Evolutionary conservation across 1,140 invertebrate genomes (phyloP), one percentile per base, ranked within the genome.

Genomic region (Pogonus chalceus): DNA sequence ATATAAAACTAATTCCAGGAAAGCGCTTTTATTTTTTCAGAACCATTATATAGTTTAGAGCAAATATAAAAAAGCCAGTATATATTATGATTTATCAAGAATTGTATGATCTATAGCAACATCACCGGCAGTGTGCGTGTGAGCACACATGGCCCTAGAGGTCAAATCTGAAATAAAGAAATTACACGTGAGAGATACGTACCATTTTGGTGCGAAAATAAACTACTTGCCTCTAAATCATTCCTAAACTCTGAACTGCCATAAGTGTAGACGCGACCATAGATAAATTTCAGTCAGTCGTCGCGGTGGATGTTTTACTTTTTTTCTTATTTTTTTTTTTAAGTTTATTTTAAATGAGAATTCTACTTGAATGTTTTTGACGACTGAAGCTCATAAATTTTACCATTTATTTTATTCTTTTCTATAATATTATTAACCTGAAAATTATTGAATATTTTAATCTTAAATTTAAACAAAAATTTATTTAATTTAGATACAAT

Each of bases 241-340:
- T 43, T 18, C 37, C 18, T 43, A 43, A 43, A 43, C 37, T 43
- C 37, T 43, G 37, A 43, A 43, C 37, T 43, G 37, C 37, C 37
- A 43, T 43, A 43, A 43, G 7, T 43, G 18, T 9, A 16, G 18
- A 9, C 37, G 7, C 37, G 37, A 43, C 37, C 37, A 43, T 16
- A 12, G 7, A 43, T 43, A 43, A 43, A 43, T 43, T 43, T 43
- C 37, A 43, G 37, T 31, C 26, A n/a, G n/a, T n/a, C n/a, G n/a
- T n/a, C n/a, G n/a, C n/a, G n/a, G n/a, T n/a, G n/a, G n/a, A n/a
- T n/a, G n/a, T n/a, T n/a, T n/a, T n/a, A n/a, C n/a, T n/a, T n/a
- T n/a, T n/a, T n/a, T 31, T 14, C 26, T 14, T 31, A 31, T 14
- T 31, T 31, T 7, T 31, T 31, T 31, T 31, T 31, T 31, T 31